Base-by-base conservation (phyloP, 2,888 invertebrate species). In the Clivina fossor region DNA sequence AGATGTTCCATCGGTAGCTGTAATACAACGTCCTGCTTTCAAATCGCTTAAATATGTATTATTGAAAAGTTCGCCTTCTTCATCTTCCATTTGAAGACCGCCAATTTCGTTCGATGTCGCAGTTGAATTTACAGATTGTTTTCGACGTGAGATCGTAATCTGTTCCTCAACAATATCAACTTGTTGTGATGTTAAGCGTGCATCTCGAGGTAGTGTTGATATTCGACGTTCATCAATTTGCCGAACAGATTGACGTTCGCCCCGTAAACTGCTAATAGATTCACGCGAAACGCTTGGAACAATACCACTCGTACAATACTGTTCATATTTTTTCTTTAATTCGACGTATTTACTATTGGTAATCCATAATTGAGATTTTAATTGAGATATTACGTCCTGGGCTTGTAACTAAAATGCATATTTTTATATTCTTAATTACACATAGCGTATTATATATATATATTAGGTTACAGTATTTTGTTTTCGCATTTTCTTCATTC, bases 21-120 rank as follows among this genome's bases (percentile, higher is more conserved):
- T 63, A 35, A 68, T 66, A 40, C 80, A 78, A 16, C 82, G 79
- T 0, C 84, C 81, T 54, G 77, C 76, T 64, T 86, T 80, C 63
- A 86, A 72, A 69, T 85, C 86, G 0, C 78, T 78, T 59, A 93
- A 77, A 68, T 86, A 90, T 44, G 86, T 86, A 61, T 88, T 88
- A 71, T 90, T 89, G 68, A 92, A 92, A 37, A 88, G 77, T 69
- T 92, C 91, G 37, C 87, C 89, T 63, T 90, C 90, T 68, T 93
- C 93, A 66, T 93, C 93, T 40, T 90, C 91, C 83, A 88, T 86
- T 64, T 82, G 80, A 18, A 87, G 74, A 61, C 80, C 79, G 35
- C 66, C 64, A n/a, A n/a, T n/a, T n/a, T n/a, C n/a, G n/a, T n/a
- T n/a, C n/a, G n/a, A n/a, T n/a, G n/a, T n/a, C n/a, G n/a, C n/a